Evolutionary conservation across 2,888 invertebrate species (phyloP).

Genomic region (Acrocyrtus sp.): DNA sequence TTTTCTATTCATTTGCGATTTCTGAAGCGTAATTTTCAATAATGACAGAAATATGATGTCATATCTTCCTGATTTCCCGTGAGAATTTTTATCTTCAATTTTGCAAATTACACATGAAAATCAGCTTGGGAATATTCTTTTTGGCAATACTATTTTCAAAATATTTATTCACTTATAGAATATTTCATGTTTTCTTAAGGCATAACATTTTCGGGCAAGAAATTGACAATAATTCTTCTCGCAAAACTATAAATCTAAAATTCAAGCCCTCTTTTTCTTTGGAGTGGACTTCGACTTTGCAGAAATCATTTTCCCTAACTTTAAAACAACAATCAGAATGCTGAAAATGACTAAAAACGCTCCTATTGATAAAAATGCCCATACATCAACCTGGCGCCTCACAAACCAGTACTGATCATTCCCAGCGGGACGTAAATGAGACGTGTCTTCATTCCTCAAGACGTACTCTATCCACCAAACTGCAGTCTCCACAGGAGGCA

Average conservation of each 20-base stretch:
- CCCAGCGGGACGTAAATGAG: constrained; percentile 38
- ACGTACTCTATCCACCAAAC: constrained; percentile 45
- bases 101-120: too few species aligned
- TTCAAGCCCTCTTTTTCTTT: not conserved
- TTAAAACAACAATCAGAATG: not conserved
- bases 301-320: not conserved
- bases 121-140: too few species aligned
- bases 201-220: too few species aligned
- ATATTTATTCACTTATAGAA: too few species aligned
- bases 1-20: too few species aligned
- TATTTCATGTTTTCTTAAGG: too few species aligned
- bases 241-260: not conserved
- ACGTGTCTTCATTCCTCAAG: constrained; percentile 38
- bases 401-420: constrained; percentile 42
- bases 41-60: too few species aligned
- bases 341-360: not conserved
- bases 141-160: too few species aligned
- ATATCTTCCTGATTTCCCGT: too few species aligned
- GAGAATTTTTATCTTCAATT: too few species aligned
- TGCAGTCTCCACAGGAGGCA: constrained; percentile 23
- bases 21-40: too few species aligned
- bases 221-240: too few species aligned
- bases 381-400: constrained; percentile 44
- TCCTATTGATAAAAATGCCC: constrained; percentile 19
- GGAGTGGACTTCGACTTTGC: not conserved